Base-by-base conservation (phyloP, 2,888 invertebrate species). In the Asteroscopus sphinx region DNA sequence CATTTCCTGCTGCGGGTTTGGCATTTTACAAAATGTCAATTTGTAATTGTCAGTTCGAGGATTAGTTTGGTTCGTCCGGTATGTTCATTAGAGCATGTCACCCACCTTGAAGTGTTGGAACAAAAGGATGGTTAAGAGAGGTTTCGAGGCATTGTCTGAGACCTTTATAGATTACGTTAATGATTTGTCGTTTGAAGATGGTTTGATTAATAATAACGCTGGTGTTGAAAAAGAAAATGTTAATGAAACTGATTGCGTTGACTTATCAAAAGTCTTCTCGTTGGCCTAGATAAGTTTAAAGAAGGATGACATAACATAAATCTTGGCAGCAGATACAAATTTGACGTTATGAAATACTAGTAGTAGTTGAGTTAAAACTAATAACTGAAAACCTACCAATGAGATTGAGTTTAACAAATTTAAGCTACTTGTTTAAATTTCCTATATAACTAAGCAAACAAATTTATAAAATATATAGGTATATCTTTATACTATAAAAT, bases 11-110 rank as follows among this genome's bases (percentile, higher is more conserved):
- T 81, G 83, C 79, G 74, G 80, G 54, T 73, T 66, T 77, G 87
- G 78, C 82, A 85, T 88, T 89, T 87, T 61, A 68, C 71, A 73
- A 81, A 85, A 87, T 85, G 81, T 71, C 82, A 84, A 70, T 80
- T 79, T 73, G 74, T 83, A 84, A 86, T 80, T 68, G 70, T 59
- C 44, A 3, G 33, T 28, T 40, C 8, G 35, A 5, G 58, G 45
- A 61, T 56, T 59, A 55, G 40, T 53, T 46, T 28, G 8, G 48
- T 16, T 15, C 40, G 57, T 51, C 16, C 36, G 32, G 37, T 46
- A 15, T 45, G 46, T 63, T 63, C 62, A 49, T 64, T 65, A 64
- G 52, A 28, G 30, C 39, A 26, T 56, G 63, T 57, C 63, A 49
- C 52, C 39, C n/a, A 39, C 47, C 57, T 58, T 36, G 26, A 35